phyloP scores from a whole-genome alignment of 1,140 invertebrate genomes.

The Sesamia nonagrioides region DNA sequence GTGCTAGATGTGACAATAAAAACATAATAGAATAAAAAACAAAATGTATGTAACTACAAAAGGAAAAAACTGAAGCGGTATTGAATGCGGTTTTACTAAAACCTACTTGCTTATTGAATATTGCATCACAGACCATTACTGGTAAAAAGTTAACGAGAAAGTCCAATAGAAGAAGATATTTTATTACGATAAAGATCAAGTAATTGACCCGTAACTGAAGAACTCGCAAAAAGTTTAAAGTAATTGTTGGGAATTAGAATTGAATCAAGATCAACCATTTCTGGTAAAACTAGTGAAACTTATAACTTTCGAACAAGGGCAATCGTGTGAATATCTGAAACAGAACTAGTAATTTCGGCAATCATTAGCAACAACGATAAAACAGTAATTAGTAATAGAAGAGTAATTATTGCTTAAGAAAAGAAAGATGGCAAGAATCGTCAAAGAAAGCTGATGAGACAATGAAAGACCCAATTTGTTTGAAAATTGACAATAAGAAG shows the following conservation, averaged over 20 bases:
- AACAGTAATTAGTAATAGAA: background rate
- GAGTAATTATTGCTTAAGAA: slow-evolving; percentile 7
- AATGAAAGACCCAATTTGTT: slow-evolving; percentile 21
- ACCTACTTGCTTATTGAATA: slow-evolving; percentile 1
- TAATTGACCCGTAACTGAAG: slow-evolving; percentile 15
- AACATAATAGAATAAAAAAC: slow-evolving; percentile 18
- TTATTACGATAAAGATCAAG: slow-evolving; percentile 26
- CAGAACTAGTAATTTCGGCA: background rate
- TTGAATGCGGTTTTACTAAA: background rate
- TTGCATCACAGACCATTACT: background rate
- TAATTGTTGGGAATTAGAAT: slow-evolving; percentile 40
- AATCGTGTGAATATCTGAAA: slow-evolving; percentile 16
- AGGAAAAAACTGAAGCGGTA: background rate
- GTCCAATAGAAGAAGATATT: slow-evolving; percentile 6
- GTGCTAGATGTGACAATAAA: slow-evolving; percentile 1
- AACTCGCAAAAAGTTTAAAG: background rate
- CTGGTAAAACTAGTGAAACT: slow-evolving; percentile 11
- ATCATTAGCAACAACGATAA: slow-evolving; percentile 14
- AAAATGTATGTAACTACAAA: background rate
- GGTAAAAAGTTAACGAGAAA: background rate
- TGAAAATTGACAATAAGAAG: slow-evolving; percentile 29
- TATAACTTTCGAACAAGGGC: slow-evolving; percentile 5
- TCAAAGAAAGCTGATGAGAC: slow-evolving; percentile 26
- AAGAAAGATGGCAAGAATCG: background rate
- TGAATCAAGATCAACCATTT: slow-evolving; percentile 14